phyloP scores from a whole-genome alignment of 2,888 invertebrate species.

The Ectemnius cavifrons region DNA sequence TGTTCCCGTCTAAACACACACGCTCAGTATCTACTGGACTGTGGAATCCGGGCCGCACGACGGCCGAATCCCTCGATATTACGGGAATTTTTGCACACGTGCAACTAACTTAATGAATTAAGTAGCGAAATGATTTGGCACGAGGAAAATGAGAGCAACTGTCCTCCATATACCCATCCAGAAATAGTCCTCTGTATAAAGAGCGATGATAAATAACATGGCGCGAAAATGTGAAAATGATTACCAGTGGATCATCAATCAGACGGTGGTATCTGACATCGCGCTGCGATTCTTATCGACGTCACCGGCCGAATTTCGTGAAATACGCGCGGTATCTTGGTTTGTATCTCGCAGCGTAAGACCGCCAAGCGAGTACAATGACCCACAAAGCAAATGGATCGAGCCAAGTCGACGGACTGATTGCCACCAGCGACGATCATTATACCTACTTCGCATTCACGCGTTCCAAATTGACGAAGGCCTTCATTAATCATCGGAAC shows the following conservation, averaged over 20 bases:
- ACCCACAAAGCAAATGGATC: slow-evolving; percentile 32
- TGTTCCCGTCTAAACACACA: slow-evolving; percentile 9
- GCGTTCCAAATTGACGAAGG: slow-evolving; percentile 37
- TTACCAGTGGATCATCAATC: slow-evolving; percentile 28
- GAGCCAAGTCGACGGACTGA: slow-evolving; percentile 50
- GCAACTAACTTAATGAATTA: slow-evolving; percentile 9
- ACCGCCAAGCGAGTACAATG: slow-evolving; percentile 27
- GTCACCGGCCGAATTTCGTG: slow-evolving; percentile 22
- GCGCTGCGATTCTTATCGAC: slow-evolving; percentile 29
- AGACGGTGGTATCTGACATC: slow-evolving; percentile 15
- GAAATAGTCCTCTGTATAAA: too few relatives aligned
- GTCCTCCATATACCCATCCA: too few relatives aligned
- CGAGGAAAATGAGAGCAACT: too few relatives aligned
- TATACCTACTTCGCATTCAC: slow-evolving; percentile 29
- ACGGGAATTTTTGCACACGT: slow-evolving; percentile 17
- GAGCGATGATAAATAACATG: slow-evolving; percentile 30
- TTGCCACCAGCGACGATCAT: slow-evolving; percentile 37
- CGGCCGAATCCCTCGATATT: slow-evolving; percentile 6
- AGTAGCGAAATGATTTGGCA: too few relatives aligned
- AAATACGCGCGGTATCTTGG: slow-evolving; percentile 15
- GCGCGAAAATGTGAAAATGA: slow-evolving; percentile 15
- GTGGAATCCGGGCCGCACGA: slow-evolving; percentile 9
- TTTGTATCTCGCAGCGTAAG: slow-evolving; percentile 6
- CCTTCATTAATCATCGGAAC: slow-evolving; percentile 49
- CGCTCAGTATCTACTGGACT: not conserved